Percentiles rank a stretch among this genome's conserved stretches.
Conservation (phyloP, 2,888 invertebrate genomes). For the Polydrusus tereticollis region DNA sequence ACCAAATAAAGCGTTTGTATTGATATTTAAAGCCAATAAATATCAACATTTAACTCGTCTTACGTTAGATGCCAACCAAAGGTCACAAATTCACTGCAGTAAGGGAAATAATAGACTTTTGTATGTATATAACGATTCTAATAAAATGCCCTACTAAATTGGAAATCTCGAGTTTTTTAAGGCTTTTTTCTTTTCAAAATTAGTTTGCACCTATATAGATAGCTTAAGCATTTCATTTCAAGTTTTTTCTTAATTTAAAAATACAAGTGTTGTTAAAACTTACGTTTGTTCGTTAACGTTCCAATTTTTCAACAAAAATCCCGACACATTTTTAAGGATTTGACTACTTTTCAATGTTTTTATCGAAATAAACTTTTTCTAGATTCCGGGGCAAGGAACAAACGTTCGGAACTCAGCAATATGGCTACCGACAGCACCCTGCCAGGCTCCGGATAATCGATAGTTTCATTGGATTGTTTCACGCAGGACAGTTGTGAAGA, state of each 20-base stretch:
- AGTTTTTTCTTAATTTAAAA: too few species aligned
- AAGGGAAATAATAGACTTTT: neutral
- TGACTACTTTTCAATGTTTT: neutral
- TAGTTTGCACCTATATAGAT: neutral
- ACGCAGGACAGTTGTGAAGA: constrained; percentile 58
- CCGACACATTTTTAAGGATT: neutral
- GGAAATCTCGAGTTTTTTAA: too few species aligned
- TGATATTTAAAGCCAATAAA: neutral
- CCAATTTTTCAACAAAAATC: neutral
- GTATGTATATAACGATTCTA: too few species aligned
- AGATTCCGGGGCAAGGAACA: constrained; percentile 28
- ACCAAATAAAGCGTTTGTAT: too few species aligned
- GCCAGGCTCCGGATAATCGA: constrained; percentile 60
- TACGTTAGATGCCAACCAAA: neutral
- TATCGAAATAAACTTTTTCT: constrained; percentile 9
- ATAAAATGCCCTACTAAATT: too few species aligned
- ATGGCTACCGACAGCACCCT: constrained; percentile 65
- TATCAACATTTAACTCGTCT: too few species aligned
- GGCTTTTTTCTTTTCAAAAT: neutral
- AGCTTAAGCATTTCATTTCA: too few species aligned
- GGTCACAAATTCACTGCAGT: constrained; percentile 8
- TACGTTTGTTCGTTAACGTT: neutral
- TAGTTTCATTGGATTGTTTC: constrained; percentile 56
- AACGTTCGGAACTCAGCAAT: constrained; percentile 53
- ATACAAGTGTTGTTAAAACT: neutral